Percentiles rank a stretch among this genome's conserved stretches.
Conservation (phyloP, 2,797 vertebrate species). For the Numenius phaeopus region DNA sequence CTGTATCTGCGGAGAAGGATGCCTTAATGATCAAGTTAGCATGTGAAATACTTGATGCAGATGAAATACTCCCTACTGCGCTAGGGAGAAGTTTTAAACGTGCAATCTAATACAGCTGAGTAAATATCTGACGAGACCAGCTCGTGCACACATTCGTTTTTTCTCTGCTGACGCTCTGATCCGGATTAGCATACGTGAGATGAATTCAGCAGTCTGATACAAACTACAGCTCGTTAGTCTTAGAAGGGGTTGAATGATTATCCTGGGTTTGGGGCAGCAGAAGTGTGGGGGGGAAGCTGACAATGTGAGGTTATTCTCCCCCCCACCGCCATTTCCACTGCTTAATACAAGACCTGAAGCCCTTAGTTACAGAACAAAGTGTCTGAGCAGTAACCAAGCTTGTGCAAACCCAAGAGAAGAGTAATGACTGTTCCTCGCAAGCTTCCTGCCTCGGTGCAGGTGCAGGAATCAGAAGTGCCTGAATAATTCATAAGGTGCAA, state of each 20-base stretch:
- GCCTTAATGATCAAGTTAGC: slow-evolving; percentile 30
- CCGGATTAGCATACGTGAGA: slow-evolving; percentile 28
- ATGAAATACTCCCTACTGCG: neutral
- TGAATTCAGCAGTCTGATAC: slow-evolving; percentile 24
- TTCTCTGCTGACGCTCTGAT: slow-evolving; percentile 16
- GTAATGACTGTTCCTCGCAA: slow-evolving; percentile 70
- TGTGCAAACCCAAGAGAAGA: slow-evolving; percentile 68
- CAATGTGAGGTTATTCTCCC: neutral
- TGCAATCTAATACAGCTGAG: slow-evolving; percentile 31
- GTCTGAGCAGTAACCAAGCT: slow-evolving; percentile 67
- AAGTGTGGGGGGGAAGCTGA: rapidly evolving
- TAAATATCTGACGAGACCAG: slow-evolving; percentile 60
- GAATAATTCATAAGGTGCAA: slow-evolving; percentile 82
- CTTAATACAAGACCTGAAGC: slow-evolving; percentile 63
- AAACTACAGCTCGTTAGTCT: neutral
- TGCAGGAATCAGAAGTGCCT: slow-evolving; percentile 78
- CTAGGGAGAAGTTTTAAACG: slow-evolving; percentile 43
- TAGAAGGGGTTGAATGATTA: neutral
- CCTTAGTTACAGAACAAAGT: slow-evolving; percentile 75
- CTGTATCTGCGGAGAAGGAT: neutral
- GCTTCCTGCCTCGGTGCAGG: slow-evolving; percentile 81
- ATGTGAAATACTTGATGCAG: slow-evolving; percentile 44
- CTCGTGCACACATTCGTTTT: neutral
- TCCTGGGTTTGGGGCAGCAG: neutral
- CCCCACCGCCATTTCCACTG: neutral